Evolutionary conservation across 2,113 vertebrate genomes (phyloP).

Genomic region (Lepidiolamprologus cunningtoni): DNA sequence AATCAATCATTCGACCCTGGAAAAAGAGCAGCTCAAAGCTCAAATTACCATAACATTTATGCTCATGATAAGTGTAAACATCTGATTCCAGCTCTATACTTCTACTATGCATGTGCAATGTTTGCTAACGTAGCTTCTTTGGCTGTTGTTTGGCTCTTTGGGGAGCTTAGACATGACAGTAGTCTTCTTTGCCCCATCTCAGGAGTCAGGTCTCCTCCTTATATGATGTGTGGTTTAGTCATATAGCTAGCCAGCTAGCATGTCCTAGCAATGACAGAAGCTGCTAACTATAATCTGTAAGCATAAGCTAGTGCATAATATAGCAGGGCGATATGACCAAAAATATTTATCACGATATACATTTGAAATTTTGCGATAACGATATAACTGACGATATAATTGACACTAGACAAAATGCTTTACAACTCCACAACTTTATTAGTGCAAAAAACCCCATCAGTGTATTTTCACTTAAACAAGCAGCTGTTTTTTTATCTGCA

Average conservation of each 20-base stretch:
- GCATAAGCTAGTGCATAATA: background rate
- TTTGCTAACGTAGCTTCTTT: background rate
- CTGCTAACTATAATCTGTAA: background rate
- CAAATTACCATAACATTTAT: background rate
- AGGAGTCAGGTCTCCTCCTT: background rate
- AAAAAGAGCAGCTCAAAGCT: background rate
- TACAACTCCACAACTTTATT: too few relatives aligned
- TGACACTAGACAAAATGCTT: too few relatives aligned
- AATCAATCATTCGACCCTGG: background rate
- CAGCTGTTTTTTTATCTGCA: too few relatives aligned
- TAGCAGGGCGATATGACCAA: too few relatives aligned
- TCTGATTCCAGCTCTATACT: background rate
- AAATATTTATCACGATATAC: too few relatives aligned
- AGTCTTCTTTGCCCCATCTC: background rate
- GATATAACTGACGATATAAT: too few relatives aligned
- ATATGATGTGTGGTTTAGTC: background rate
- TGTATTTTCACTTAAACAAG: too few relatives aligned
- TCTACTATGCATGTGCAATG: background rate
- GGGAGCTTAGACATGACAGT: background rate
- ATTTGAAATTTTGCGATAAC: too few relatives aligned
- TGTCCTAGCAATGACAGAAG: background rate
- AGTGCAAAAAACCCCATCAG: rapidly evolving
- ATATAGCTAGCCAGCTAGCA: background rate
- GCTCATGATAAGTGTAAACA: background rate
- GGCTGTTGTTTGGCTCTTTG: background rate